A percentile compares a stretch with the other conserved stretches of the same genome.
Conservation (phyloP, 2,113 vertebrate species). For the Gasterosteus nipponicus region DNA sequence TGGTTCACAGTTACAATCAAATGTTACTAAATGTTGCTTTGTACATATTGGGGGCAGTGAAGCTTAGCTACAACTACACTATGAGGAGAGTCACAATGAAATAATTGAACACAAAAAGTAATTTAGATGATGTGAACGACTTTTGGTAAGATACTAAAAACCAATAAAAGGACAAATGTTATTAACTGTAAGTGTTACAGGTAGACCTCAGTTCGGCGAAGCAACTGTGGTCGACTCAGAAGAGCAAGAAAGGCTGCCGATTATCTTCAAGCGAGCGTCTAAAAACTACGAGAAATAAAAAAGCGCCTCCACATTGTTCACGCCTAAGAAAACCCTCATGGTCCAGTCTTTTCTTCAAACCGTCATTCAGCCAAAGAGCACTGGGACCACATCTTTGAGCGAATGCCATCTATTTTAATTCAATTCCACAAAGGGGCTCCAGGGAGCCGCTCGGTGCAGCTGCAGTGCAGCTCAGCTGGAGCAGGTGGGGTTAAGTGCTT, state of each 20-base stretch:
- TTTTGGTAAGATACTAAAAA: neutral
- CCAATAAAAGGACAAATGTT: neutral
- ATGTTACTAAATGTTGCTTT: neutral
- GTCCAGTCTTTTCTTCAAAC: constrained; percentile 8
- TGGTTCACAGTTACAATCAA: too few species aligned
- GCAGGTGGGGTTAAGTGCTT: constrained; percentile 61
- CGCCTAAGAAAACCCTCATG: neutral
- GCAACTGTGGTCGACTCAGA: neutral
- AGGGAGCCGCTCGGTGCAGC: constrained; percentile 44
- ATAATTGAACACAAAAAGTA: neutral
- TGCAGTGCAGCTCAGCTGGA: constrained; percentile 50
- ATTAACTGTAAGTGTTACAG: neutral
- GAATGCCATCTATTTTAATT: constrained; percentile 49
- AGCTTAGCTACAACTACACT: neutral
- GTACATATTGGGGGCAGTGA: neutral
- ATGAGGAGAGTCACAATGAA: neutral
- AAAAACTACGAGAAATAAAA: neutral
- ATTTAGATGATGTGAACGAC: neutral
- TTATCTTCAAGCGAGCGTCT: neutral
- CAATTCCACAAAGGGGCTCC: constrained; percentile 60
- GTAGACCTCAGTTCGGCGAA: neutral
- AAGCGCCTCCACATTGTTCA: neutral
- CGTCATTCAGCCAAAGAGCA: constrained; percentile 34
- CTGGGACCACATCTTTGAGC: constrained; percentile 14
- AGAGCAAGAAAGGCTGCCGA: neutral